Evolutionary conservation across 2,797 vertebrate species (phyloP).

Genomic region (Hippopotamyrus pictus): DNA sequence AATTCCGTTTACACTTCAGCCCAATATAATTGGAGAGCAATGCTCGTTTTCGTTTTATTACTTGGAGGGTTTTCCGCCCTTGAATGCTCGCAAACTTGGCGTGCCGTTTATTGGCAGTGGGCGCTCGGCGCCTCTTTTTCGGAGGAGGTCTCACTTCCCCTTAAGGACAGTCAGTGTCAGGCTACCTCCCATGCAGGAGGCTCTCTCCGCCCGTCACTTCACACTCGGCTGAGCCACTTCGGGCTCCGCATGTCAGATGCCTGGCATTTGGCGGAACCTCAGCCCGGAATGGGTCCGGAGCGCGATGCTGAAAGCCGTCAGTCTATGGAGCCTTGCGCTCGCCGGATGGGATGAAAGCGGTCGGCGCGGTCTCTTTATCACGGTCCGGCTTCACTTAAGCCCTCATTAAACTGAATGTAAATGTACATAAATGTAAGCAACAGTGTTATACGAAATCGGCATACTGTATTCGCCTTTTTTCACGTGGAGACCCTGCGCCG

Average conservation of each 20-base stretch:
- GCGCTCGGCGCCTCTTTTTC: not conserved
- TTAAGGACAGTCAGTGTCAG: not conserved
- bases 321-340: not conserved
- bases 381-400: not conserved
- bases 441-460: not conserved
- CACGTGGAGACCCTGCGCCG: not conserved
- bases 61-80: not conserved
- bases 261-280: not conserved
- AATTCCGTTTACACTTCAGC: not conserved
- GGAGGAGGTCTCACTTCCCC: not conserved
- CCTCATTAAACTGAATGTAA: not conserved
- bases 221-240: not conserved
- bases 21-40: not conserved
- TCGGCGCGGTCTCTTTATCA: not conserved
- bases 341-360: not conserved
- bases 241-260: not conserved
- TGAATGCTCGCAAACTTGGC: not conserved
- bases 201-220: not conserved
- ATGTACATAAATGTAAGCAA: not conserved
- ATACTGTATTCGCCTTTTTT: not conserved
- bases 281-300: not conserved
- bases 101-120: not conserved
- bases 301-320: not conserved
- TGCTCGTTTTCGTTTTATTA: not conserved
- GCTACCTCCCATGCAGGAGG: not conserved